Conservation (phyloP, 2,797 vertebrate species). For the Tokudaia muenninki region DNA sequence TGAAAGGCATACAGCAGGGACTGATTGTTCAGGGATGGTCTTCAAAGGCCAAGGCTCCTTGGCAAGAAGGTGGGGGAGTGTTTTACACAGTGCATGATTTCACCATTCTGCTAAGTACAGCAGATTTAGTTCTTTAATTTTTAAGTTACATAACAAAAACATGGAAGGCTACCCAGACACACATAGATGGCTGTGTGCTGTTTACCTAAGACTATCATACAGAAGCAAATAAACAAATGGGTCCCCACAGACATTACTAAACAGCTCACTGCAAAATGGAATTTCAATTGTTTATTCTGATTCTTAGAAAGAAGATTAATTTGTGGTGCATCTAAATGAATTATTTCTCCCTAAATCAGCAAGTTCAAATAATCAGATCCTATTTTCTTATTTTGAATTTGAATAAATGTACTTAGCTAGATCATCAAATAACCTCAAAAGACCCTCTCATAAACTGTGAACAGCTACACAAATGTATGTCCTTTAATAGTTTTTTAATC, state of each 20-base stretch:
- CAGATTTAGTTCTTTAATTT: slow-evolving; percentile 73
- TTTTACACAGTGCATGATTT: slow-evolving; percentile 71
- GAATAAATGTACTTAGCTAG: slow-evolving; percentile 50
- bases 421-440: slow-evolving; percentile 60
- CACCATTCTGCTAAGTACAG: slow-evolving; percentile 70
- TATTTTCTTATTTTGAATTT: slow-evolving; percentile 68
- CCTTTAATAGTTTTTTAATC: slow-evolving; percentile 30
- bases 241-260: slow-evolving; percentile 78
- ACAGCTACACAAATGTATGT: not conserved
- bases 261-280: slow-evolving; percentile 75
- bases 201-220: slow-evolving; percentile 80
- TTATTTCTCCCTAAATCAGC: slow-evolving; percentile 78
- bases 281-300: slow-evolving; percentile 66
- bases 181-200: slow-evolving; percentile 79
- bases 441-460: not conserved
- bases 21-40: slow-evolving; percentile 45
- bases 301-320: slow-evolving; percentile 83
- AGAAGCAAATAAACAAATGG: slow-evolving; percentile 82
- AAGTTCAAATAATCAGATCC: slow-evolving; percentile 81
- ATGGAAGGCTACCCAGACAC: slow-evolving; percentile 79
- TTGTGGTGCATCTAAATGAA: slow-evolving; percentile 81
- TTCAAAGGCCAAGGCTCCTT: slow-evolving; percentile 81
- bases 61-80: slow-evolving; percentile 72
- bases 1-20: slow-evolving; percentile 82
- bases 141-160: slow-evolving; percentile 82